A percentile compares a stretch with the other conserved stretches of the same genome.
Conservation (phyloP, 2,888 invertebrate genomes). For the Lasioglossum lativentre region DNA sequence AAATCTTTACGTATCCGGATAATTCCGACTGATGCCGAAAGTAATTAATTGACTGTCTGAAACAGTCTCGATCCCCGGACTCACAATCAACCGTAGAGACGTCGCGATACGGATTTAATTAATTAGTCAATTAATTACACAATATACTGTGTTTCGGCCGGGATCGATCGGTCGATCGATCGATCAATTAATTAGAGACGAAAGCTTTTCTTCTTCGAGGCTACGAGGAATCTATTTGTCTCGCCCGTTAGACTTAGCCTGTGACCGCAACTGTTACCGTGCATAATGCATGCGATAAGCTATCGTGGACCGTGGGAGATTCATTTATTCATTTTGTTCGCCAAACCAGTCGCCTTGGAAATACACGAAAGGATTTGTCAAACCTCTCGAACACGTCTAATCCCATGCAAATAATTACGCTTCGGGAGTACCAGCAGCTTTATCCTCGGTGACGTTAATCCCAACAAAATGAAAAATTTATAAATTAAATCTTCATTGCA, state of each 20-base stretch:
- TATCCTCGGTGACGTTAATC: background rate
- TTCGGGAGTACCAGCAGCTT: background rate
- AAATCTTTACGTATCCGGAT: constrained; percentile 27
- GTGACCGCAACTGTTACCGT: background rate
- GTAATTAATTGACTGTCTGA: constrained; percentile 56
- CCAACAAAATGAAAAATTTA: background rate
- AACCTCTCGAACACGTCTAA: background rate
- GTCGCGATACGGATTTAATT: constrained; percentile 51
- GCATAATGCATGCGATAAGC: background rate
- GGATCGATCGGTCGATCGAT: constrained; percentile 35
- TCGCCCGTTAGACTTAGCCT: constrained; percentile 11
- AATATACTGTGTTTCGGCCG: constrained; percentile 46
- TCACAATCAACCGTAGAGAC: constrained; percentile 32
- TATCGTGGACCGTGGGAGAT: background rate
- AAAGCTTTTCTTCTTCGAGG: constrained; percentile 38
- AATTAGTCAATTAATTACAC: constrained; percentile 64
- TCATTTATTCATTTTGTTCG: background rate
- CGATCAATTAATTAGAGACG: constrained; percentile 58
- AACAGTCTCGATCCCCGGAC: constrained; percentile 37
- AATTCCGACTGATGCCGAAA: constrained; percentile 28
- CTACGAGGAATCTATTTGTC: constrained; percentile 13
- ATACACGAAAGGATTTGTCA: background rate
- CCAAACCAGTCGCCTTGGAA: background rate
- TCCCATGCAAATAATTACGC: background rate
- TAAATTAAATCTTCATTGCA: background rate